Evolutionary conservation across 2,888 invertebrate species (phyloP).

Genomic region (Microplitis deprimator): DNA sequence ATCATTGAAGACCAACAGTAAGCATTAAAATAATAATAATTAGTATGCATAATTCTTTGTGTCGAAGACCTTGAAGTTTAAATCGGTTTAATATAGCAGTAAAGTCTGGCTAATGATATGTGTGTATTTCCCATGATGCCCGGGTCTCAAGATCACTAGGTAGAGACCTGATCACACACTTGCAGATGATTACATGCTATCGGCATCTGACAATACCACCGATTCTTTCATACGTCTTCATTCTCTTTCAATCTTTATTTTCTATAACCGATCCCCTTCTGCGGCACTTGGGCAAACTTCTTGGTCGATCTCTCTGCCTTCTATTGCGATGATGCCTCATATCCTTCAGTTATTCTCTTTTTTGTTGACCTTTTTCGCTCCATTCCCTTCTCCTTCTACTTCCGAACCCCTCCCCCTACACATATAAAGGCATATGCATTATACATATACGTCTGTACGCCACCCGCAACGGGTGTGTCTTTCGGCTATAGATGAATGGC

Average conservation of each 20-base stretch:
- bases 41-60: not conserved
- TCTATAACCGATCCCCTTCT: no score
- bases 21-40: not conserved
- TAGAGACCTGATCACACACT: not conserved
- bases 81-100: not conserved
- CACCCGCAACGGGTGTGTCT: slow-evolving; percentile 6
- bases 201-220: slow-evolving; percentile 62
- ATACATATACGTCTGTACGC: not conserved
- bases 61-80: not conserved
- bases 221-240: slow-evolving; percentile 13
- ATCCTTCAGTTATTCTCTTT: not conserved
- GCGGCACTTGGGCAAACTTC: no score
- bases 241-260: not conserved
- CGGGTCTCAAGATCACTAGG: not conserved
- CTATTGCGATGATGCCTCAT: not conserved
- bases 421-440: not conserved
- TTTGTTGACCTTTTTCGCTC: slow-evolving; percentile 8
- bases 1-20: no score
- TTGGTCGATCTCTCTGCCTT: no score
- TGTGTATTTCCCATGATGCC: slow-evolving; percentile 65
- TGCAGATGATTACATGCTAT: slow-evolving; percentile 64
- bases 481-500: slow-evolving; percentile 15
- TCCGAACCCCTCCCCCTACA: not conserved
- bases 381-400: not conserved
- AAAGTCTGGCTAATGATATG: slow-evolving; percentile 60